Evolutionary conservation across 30 jellyfish, hydroid and myxozoan species (phyloP).

Genomic region (Clytia hemisphaerica): DNA sequence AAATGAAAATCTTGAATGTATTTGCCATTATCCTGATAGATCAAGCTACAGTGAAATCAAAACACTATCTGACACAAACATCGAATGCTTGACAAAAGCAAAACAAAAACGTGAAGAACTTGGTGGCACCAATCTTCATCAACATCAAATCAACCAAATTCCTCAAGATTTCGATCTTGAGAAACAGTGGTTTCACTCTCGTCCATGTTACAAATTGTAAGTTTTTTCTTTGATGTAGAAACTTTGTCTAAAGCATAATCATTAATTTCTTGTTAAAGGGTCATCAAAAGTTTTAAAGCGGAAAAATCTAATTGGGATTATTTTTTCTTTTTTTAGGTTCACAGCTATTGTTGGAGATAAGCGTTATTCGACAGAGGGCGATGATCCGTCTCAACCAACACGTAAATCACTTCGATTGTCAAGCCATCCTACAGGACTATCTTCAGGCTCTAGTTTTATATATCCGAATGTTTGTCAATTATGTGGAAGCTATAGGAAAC

Average conservation of each 20-base stretch:
- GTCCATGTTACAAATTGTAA: constrained; percentile 1
- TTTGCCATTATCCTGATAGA: background rate
- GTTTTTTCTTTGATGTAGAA: too few species aligned
- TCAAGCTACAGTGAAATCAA: background rate
- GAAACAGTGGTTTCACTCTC: background rate
- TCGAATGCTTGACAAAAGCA: background rate
- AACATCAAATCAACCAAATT: background rate
- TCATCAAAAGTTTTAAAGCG: too few species aligned
- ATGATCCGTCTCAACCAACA: background rate
- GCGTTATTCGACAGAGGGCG: too few species aligned
- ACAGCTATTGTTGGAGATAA: too few species aligned
- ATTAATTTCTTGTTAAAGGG: too few species aligned
- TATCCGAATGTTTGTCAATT: constrained; percentile 1
- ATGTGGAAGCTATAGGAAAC: background rate
- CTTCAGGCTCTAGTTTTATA: background rate
- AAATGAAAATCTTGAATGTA: background rate
- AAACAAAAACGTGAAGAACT: background rate
- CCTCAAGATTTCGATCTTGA: background rate
- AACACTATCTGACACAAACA: background rate
- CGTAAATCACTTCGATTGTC: constrained; percentile 2
- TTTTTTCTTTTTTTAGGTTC: too few species aligned
- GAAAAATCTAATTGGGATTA: too few species aligned
- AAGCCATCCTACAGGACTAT: background rate
- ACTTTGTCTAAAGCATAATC: too few species aligned
- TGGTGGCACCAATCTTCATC: background rate